Percentiles rank a stretch among this genome's conserved stretches.
phyloP scores from a whole-genome alignment of 1,140 invertebrate species.

The Danaus plexippus region DNA sequence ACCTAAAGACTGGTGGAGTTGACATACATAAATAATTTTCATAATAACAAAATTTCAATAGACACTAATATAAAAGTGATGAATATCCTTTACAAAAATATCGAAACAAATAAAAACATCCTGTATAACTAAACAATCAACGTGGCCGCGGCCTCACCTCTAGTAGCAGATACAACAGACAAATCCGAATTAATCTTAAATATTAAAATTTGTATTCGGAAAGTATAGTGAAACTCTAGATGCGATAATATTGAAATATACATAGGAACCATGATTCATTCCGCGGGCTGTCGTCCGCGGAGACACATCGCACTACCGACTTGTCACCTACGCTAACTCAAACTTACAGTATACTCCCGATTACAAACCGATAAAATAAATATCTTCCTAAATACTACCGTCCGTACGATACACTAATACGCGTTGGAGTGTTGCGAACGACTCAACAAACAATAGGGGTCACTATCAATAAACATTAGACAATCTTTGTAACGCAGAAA shows the following conservation, averaged over 20 bases:
- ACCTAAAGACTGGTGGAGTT: slow-evolving; percentile 52
- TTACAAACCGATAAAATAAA: slow-evolving; percentile 54
- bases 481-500: slow-evolving; percentile 42
- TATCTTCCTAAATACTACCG: slow-evolving; percentile 34
- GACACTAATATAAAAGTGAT: slow-evolving; percentile 41
- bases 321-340: slow-evolving; percentile 58
- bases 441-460: slow-evolving; percentile 50
- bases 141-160: slow-evolving; percentile 60
- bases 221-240: slow-evolving; percentile 72
- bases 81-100: slow-evolving; percentile 35
- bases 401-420: slow-evolving; percentile 27
- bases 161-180: slow-evolving; percentile 66
- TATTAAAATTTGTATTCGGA: slow-evolving; percentile 72
- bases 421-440: slow-evolving; percentile 44
- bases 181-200: slow-evolving; percentile 70
- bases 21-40: slow-evolving; percentile 41
- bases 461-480: slow-evolving; percentile 44
- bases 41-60: slow-evolving; percentile 45
- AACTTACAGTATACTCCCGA: slow-evolving; percentile 54
- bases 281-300: slow-evolving; percentile 60
- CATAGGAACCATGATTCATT: slow-evolving; percentile 71
- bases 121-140: slow-evolving; percentile 57
- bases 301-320: slow-evolving; percentile 67
- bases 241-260: slow-evolving; percentile 72
- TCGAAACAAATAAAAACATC: slow-evolving; percentile 41